These are phyloP conservation scores for Oreochromis niloticus DNA, from an alignment of 2,113 vertebrate genomes.

Conservation along the genomic window DNA sequence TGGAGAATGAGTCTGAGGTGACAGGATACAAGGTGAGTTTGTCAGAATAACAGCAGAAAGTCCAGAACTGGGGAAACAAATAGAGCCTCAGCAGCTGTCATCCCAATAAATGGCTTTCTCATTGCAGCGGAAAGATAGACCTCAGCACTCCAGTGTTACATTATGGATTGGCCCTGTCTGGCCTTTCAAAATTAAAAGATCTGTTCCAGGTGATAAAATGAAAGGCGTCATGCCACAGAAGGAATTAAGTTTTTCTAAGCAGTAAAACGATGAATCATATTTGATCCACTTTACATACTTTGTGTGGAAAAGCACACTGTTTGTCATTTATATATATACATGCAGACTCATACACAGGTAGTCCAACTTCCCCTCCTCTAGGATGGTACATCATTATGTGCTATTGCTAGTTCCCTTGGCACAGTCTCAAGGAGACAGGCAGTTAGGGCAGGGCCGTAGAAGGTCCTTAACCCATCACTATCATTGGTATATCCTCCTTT, in stretches of 20 bases:
- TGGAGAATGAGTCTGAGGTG: slow-evolving; percentile 88
- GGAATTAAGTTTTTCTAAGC: background rate
- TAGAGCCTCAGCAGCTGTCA: slow-evolving; percentile 39
- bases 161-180: slow-evolving; percentile 57
- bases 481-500: background rate
- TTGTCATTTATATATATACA: background rate
- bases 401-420: background rate
- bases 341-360: background rate
- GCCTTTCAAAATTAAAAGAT: slow-evolving; percentile 67
- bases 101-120: slow-evolving; percentile 47
- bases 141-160: slow-evolving; percentile 30
- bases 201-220: slow-evolving; percentile 55
- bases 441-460: background rate
- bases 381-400: background rate
- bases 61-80: slow-evolving; percentile 39
- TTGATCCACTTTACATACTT: slow-evolving; percentile 13
- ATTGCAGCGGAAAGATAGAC: slow-evolving; percentile 41
- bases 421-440: background rate
- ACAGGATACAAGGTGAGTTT: slow-evolving; percentile 86
- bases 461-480: background rate
- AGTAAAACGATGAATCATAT: background rate
- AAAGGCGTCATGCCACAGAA: background rate
- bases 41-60: slow-evolving; percentile 16
- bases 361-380: background rate
- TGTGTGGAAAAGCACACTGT: background rate